Evolutionary conservation across 2,888 invertebrate genomes (phyloP), one percentile per base, ranked within the genome.

Genomic region (Prosopocoilus inquinatus): DNA sequence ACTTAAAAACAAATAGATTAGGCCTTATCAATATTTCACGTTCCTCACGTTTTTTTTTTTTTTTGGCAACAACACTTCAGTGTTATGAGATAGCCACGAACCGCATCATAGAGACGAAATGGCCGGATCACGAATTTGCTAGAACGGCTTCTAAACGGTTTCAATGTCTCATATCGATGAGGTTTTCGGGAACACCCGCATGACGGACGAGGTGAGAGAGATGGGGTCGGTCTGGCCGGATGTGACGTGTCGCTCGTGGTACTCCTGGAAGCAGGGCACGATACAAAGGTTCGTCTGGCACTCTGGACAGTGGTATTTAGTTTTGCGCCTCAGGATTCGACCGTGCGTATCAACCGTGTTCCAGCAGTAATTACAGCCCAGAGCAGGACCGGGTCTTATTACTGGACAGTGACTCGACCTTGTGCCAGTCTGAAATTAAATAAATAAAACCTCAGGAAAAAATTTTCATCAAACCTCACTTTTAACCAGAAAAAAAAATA

Each of bases 311-410:
- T 92, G 91, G 76, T 91, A 93, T 75, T 93, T 92, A 1, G 93
- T 93, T 79, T 93, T 93, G 57, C 92, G 82, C 44, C 93, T 83
- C 48, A 92, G 79, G 67, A 91, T 91, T 62, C 92, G 80, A 35
- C 91, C 91, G 76, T 89, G 88, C 44, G 84, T 85, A 74, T 93
- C 92, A 44, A 91, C 89, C 0, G 92, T 91, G 74, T 93, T 93
- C 93, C 93, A 93, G 78, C 93, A 93, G 74, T 88, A 92, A 78
- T 92, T 92, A 77, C 93, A 93, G 64, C 91, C 90, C 59, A 93
- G 78, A 2, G 92, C 91, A 3, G 93, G 91, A 0, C 93, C 93
- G 7, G 88, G 86, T 50, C 93, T 80, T 47, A 90, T 86, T 8
- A 89, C 89, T 7, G 92, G 93, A 71, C 92, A 92, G 77, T 93